A percentile compares a stretch with the other conserved stretches of the same genome.
Evolutionary conservation across 1,140 invertebrate species (phyloP).

Genomic region (Apis cerana): DNA sequence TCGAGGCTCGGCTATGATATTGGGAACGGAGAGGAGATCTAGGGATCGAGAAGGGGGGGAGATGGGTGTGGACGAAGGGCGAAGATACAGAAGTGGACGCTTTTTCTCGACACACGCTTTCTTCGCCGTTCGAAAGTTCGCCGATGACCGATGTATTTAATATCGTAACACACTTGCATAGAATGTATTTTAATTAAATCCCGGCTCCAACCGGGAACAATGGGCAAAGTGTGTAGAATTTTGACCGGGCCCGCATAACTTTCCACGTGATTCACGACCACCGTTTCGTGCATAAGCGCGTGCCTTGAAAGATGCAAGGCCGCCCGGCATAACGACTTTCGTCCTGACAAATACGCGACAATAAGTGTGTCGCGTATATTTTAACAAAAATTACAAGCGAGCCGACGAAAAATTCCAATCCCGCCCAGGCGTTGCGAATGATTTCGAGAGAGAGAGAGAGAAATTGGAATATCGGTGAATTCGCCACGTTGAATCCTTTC

Average conservation of each 20-base stretch:
- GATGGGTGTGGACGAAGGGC: conserved; percentile 10
- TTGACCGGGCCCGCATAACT: conserved; percentile 38
- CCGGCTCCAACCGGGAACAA: conserved; percentile 11
- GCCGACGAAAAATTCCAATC: not conserved
- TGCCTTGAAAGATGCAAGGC: conserved; percentile 43
- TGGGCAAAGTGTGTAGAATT: conserved; percentile 39
- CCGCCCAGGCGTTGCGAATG: no score
- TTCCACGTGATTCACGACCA: conserved; percentile 36
- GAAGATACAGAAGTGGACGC: no score
- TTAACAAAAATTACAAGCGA: not conserved
- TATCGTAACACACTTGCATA: conserved; percentile 7
- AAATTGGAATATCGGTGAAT: not conserved
- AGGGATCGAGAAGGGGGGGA: conserved; percentile 28
- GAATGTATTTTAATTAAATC: conserved; percentile 28
- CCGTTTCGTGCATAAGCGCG: conserved; percentile 9
- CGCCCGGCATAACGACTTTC: conserved; percentile 9
- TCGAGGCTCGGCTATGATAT: conserved; percentile 23
- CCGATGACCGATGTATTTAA: not conserved
- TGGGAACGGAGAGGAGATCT: conserved; percentile 18
- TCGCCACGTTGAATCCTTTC: conserved; percentile 36
- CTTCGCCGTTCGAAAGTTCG: no score
- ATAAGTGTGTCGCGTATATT: conserved; percentile 2
- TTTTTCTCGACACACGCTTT: no score
- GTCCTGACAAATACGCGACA: not conserved
- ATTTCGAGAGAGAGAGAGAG: not conserved